Evolutionary conservation across 2,888 invertebrate species (phyloP), one percentile per base, ranked within the genome.

Genomic region (Smittia sp.): DNA sequence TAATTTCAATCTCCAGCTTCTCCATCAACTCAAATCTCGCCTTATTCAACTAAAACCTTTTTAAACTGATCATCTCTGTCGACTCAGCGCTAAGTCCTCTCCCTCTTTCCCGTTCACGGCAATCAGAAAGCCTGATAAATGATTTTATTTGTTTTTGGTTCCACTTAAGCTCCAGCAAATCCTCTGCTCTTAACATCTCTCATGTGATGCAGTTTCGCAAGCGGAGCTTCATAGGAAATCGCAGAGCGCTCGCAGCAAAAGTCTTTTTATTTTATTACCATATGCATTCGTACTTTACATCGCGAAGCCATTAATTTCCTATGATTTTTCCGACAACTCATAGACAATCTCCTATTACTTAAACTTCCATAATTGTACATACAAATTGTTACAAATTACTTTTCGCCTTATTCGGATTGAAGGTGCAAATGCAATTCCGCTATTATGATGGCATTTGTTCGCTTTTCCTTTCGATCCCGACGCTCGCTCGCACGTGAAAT

Each of bases 351-450:
- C 38, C 46, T 68, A 68, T 68, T 68, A 24, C 58, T 70, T 58
- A 54, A 70, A 32, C 32, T 41, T 63, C 54, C 73, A 63, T 39
- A 41, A 25, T 73, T 11, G 20, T 73, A 41, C 63, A 38, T 73
- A 73, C 73, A 73, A 73, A 73, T 73, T 63, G 63, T 73, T 73
- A 73, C 73, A 73, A 73, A 73, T 73, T 73, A 73, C 63, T 73
- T 73, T 73, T 73, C 7, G 38, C 73, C 73, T 4, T 73, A 73
- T 70, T 70, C 11, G 46, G 7, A 58, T 20, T 24, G 11, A 24
- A 58, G 24, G 58, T 58, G 58, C 58, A 58, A 58, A 58, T 58
- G 58, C 58, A 58, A 58, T 58, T 58, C 58, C 46, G 46, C 15
- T 13, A 13, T 46, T 46, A 46, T 63, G 63, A 63, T 63, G 27